A percentile compares a stretch with the other conserved stretches of the same genome.
These are phyloP conservation scores for Clarias gariepinus DNA, from an alignment of 2,113 vertebrate species.

Conservation along the genomic window DNA sequence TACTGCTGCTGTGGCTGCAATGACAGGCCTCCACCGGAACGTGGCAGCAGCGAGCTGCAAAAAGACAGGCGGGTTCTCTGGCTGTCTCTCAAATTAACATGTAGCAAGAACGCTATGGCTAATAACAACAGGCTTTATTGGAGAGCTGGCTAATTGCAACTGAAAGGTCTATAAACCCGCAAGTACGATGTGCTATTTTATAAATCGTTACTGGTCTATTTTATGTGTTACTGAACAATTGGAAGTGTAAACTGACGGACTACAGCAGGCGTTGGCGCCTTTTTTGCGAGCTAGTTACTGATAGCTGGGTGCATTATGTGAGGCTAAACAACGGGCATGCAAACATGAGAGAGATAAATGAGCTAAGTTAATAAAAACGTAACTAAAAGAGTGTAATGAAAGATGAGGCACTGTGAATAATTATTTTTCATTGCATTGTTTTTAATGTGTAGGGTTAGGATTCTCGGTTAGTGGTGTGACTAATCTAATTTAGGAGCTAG, in stretches of 20 bases:
- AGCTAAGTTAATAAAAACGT: not conserved
- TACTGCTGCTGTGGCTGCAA: conserved; percentile 25
- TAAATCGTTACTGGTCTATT: not conserved
- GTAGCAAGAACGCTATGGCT: conserved; percentile 20
- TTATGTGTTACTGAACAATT: not conserved
- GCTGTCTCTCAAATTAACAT: conserved; percentile 51
- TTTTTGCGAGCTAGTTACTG: not conserved
- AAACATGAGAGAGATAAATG: not conserved
- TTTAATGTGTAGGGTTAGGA: not conserved
- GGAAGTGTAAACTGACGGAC: not conserved
- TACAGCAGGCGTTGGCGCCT: not conserved
- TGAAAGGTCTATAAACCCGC: not conserved
- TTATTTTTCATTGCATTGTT: not conserved
- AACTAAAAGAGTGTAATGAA: not conserved
- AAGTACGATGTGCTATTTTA: not conserved
- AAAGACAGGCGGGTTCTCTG: conserved; percentile 54
- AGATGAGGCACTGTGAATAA: not conserved
- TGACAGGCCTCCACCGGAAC: conserved; percentile 44
- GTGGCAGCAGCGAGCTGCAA: conserved; percentile 39
- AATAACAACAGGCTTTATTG: not conserved
- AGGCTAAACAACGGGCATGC: not conserved
- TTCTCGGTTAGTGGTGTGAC: not conserved
- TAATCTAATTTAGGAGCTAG: not conserved
- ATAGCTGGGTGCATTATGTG: not conserved
- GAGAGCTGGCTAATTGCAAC: not conserved